Evolutionary conservation across 2,113 vertebrate genomes (phyloP).

Genomic region (Paralichthys olivaceus): DNA sequence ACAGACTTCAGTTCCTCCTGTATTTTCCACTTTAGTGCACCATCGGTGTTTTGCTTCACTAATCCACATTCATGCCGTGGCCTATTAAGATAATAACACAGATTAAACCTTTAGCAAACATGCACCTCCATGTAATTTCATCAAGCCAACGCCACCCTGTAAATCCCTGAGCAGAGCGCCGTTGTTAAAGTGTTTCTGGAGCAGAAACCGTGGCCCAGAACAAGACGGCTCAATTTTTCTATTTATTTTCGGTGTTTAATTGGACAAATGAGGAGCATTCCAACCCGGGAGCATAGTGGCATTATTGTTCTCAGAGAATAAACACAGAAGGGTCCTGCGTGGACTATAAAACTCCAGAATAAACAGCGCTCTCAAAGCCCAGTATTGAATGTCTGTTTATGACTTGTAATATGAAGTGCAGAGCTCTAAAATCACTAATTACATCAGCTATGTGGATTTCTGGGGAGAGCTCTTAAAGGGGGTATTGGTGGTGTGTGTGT

Average conservation of each 20-base stretch:
- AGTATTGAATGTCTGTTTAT: constrained; percentile 90
- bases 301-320: constrained; percentile 80
- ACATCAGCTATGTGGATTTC: constrained; percentile 78
- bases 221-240: constrained; percentile 38
- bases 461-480: constrained; percentile 61
- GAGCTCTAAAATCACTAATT: constrained; percentile 80
- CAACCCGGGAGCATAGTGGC: constrained; percentile 70
- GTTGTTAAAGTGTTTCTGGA: constrained; percentile 56
- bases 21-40: constrained; percentile 7
- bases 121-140: constrained; percentile 20
- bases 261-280: constrained; percentile 77
- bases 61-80: constrained; percentile 38
- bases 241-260: constrained; percentile 80
- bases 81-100: constrained; percentile 53
- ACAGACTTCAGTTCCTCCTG: background rate
- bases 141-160: constrained; percentile 35
- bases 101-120: constrained; percentile 51
- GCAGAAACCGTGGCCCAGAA: constrained; percentile 14
- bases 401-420: constrained; percentile 80
- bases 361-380: constrained; percentile 84
- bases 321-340: constrained; percentile 73
- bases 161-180: constrained; percentile 37
- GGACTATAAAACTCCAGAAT: constrained; percentile 78
- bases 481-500: constrained; percentile 19
- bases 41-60: constrained; percentile 28